phyloP scores from a whole-genome alignment of 1,140 invertebrate species.

The Trichogramma pretiosum region DNA sequence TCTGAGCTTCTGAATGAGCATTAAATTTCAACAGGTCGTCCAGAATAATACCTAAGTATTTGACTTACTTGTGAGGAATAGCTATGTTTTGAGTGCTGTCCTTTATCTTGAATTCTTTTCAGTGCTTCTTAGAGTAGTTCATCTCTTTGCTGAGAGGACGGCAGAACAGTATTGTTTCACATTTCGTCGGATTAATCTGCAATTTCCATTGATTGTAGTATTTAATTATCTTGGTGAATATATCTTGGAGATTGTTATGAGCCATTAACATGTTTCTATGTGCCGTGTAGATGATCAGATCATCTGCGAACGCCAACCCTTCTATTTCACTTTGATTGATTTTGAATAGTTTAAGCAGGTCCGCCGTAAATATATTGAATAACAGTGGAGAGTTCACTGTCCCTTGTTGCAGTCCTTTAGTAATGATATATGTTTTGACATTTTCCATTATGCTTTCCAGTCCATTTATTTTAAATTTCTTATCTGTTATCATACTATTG shows the following conservation, averaged over 20 bases:
- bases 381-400: constrained; percentile 10
- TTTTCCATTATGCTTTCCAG: not conserved
- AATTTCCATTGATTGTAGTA: constrained; percentile 1
- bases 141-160: not conserved
- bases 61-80: not conserved
- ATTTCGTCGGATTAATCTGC: constrained; percentile 1
- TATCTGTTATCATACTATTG: constrained; percentile 7
- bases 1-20: not conserved
- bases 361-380: constrained; percentile 14
- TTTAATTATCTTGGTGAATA: not conserved
- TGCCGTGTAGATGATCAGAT: constrained; percentile 5
- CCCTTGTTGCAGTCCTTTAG: constrained; percentile 12
- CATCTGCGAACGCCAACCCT: constrained; percentile 13
- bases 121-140: not conserved
- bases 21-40: not conserved
- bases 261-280: not conserved
- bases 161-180: constrained; percentile 6
- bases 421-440: not conserved
- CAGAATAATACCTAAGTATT: not conserved
- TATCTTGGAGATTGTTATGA: not conserved
- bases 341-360: constrained; percentile 1
- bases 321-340: not conserved
- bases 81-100: not conserved
- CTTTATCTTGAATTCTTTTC: not conserved
- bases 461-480: not conserved